Evolutionary conservation across 2,888 invertebrate species (phyloP).

Genomic region (Plebejus argus): DNA sequence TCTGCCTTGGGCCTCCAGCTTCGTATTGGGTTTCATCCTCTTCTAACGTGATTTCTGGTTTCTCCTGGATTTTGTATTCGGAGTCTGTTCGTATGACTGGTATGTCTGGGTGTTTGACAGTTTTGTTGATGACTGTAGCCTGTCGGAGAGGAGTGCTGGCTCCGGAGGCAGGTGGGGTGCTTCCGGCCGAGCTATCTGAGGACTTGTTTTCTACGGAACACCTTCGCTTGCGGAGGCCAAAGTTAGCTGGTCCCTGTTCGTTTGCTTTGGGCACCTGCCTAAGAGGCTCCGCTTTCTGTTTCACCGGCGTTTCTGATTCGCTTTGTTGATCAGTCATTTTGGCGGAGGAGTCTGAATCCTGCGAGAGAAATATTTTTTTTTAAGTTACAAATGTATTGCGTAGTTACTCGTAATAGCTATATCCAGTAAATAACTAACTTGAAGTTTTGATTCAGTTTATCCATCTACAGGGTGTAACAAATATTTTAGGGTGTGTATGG

Average conservation of each 20-base stretch:
- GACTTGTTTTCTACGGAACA: constrained; percentile 82
- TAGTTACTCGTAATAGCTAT: no score
- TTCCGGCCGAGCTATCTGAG: constrained; percentile 81
- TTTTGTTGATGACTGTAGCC: constrained; percentile 57
- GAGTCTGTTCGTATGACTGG: constrained; percentile 73
- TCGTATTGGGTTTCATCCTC: constrained; percentile 65
- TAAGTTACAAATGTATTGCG: no score
- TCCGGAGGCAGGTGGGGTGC: constrained; percentile 81
- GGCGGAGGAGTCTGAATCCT: constrained; percentile 69
- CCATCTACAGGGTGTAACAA: no score
- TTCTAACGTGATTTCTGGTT: constrained; percentile 53
- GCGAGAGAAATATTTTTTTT: constrained; percentile 35
- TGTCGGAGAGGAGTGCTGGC: constrained; percentile 79
- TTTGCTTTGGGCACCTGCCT: constrained; percentile 57
- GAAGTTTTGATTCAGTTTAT: no score
- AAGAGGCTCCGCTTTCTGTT: constrained; percentile 65
- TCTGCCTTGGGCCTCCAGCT: constrained; percentile 71
- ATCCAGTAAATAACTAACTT: no score
- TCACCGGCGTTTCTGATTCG: constrained; percentile 66
- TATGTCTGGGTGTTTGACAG: constrained; percentile 66
- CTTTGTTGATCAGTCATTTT: constrained; percentile 63
- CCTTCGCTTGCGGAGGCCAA: constrained; percentile 82
- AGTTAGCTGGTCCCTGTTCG: constrained; percentile 64
- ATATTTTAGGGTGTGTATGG: no score
- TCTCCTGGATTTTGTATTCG: constrained; percentile 65